These are phyloP conservation scores for Bungarus multicinctus DNA, from an alignment of 2,113 vertebrate genomes.

Conservation along the genomic window DNA sequence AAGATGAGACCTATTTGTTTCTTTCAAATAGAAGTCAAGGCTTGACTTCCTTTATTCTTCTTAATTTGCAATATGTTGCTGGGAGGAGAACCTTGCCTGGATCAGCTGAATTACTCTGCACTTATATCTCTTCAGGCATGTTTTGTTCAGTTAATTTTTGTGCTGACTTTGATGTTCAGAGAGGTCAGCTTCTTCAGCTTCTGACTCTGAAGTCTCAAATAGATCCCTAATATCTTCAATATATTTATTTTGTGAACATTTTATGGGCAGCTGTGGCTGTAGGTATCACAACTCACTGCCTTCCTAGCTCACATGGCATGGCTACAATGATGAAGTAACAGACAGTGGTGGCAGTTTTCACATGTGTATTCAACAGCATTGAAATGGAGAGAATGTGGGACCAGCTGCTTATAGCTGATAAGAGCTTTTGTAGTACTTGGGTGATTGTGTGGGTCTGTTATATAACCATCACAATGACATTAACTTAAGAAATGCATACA, in stretches of 20 bases:
- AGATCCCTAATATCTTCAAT: neutral
- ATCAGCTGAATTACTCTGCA: neutral
- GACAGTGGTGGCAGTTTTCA: neutral
- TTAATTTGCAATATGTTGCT: neutral
- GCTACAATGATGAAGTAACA: neutral
- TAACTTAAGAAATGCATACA: neutral
- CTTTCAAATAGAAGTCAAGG: neutral
- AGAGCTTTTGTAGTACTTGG: neutral
- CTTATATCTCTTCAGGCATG: neutral
- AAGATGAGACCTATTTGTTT: neutral
- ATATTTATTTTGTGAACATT: neutral
- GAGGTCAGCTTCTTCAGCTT: neutral
- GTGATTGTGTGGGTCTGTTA: neutral
- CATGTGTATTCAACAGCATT: neutral
- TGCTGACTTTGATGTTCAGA: neutral
- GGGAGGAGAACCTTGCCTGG: neutral
- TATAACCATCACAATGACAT: neutral
- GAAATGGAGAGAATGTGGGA: neutral
- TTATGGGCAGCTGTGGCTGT: neutral
- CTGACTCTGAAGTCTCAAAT: neutral
- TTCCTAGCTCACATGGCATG: neutral
- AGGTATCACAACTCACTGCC: neutral
- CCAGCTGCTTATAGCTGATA: neutral
- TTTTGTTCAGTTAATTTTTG: neutral
- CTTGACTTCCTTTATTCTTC: neutral